Percentiles rank a stretch among this genome's conserved stretches.
These are phyloP conservation scores for Neotoma lepida DNA, from an alignment of 2,113 vertebrate genomes.

Conservation along the genomic window DNA sequence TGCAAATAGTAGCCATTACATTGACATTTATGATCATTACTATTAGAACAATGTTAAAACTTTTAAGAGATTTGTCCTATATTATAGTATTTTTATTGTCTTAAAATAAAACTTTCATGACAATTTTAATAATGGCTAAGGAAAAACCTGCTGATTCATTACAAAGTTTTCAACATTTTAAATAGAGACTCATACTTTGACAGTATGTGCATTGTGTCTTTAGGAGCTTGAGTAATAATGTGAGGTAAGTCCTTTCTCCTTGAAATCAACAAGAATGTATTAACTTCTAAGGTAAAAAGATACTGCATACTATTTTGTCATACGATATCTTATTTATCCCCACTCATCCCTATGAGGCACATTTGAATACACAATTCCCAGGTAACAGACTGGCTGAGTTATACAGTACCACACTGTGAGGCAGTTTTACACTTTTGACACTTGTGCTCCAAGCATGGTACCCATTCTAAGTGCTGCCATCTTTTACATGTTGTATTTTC, in stretches of 20 bases:
- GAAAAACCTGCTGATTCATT: background rate
- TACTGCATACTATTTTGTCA: background rate
- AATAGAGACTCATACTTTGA: background rate
- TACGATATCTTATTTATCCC: background rate
- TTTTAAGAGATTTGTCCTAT: background rate
- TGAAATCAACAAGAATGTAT: background rate
- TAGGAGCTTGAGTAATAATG: background rate
- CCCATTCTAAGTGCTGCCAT: background rate
- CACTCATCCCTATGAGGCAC: background rate
- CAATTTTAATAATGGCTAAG: constrained; percentile 3
- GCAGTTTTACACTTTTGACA: background rate
- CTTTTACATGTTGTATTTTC: background rate
- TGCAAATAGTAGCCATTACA: constrained; percentile 13
- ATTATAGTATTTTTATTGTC: background rate
- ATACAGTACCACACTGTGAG: background rate
- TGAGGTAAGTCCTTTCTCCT: background rate
- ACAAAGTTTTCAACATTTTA: constrained; percentile 2
- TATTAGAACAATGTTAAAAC: background rate
- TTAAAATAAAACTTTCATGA: constrained; percentile 21
- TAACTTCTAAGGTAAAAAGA: background rate
- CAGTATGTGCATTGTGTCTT: background rate
- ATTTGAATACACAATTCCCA: background rate
- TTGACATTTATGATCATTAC: constrained; percentile 11
- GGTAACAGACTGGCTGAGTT: background rate
- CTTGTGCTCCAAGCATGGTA: background rate